A percentile compares a stretch with the other conserved stretches of the same genome.
Conservation (phyloP, 2,113 vertebrate species). For the Aviceda subcristata region DNA sequence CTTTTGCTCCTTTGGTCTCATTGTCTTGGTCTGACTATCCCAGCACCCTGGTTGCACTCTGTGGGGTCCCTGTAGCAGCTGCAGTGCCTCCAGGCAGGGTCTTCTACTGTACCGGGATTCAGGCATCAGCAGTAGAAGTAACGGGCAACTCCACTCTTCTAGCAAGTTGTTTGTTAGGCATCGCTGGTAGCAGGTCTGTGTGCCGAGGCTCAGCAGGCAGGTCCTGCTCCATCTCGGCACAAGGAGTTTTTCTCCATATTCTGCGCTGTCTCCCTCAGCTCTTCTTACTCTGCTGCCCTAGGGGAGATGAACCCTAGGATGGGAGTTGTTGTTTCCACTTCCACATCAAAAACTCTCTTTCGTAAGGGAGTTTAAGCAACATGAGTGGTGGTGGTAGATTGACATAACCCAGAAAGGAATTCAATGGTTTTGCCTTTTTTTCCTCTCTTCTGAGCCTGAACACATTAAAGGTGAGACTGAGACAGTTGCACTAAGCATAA, state of each 20-base stretch:
- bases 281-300: not conserved
- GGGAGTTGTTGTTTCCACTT: rapidly evolving
- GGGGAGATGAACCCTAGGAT: not conserved
- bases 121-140: not conserved
- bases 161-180: not conserved
- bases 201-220: not conserved
- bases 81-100: not conserved
- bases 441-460: not conserved
- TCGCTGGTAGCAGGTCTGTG: not conserved
- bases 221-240: rapidly evolving
- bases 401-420: too few species aligned
- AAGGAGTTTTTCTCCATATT: not conserved
- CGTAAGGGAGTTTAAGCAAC: not conserved
- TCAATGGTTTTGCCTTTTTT: not conserved
- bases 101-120: not conserved
- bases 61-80: not conserved
- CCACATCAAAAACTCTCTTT: not conserved
- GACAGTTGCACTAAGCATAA: not conserved
- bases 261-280: not conserved
- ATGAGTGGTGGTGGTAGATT: not conserved
- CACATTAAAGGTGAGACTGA: not conserved
- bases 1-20: not conserved
- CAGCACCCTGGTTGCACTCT: not conserved
- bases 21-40: not conserved
- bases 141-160: not conserved